Evolutionary conservation across 2,888 invertebrate species (phyloP).

Genomic region (Helicoverpa assulta): DNA sequence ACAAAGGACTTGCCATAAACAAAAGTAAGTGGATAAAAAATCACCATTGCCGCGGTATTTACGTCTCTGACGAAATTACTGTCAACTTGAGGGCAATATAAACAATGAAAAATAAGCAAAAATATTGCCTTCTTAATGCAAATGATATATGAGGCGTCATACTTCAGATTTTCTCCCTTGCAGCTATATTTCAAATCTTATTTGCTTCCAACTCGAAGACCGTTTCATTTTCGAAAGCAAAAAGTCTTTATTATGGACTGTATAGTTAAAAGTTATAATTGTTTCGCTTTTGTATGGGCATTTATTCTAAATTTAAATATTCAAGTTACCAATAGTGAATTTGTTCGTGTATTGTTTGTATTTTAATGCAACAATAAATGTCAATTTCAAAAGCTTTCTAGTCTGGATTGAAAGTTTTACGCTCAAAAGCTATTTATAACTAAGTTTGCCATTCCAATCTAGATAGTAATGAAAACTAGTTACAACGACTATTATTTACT

Average conservation of each 20-base stretch:
- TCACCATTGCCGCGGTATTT: constrained; percentile 32
- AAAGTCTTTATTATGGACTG: not conserved
- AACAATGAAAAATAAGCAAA: constrained; percentile 25
- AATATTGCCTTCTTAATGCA: constrained; percentile 7
- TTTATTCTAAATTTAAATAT: too few species aligned
- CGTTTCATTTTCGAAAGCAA: not conserved
- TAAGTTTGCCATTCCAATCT: not conserved
- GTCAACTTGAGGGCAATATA: constrained; percentile 41
- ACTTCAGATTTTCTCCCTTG: not conserved
- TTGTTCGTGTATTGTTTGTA: too few species aligned
- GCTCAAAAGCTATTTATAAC: not conserved
- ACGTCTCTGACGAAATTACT: constrained; percentile 30
- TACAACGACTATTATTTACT: not conserved
- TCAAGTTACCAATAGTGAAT: too few species aligned
- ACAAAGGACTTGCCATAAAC: constrained; percentile 71
- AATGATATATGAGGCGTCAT: constrained; percentile 1
- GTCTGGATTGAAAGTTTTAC: not conserved
- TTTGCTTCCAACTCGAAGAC: not conserved
- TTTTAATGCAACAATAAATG: too few species aligned
- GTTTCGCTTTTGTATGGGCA: too few species aligned
- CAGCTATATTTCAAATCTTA: not conserved
- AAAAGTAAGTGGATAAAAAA: constrained; percentile 40
- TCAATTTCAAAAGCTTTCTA: too few species aligned
- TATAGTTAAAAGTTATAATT: too few species aligned
- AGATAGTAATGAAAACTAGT: not conserved